Evolutionary conservation across 2,113 vertebrate species (phyloP).

Genomic region (Xenopus laevis): DNA sequence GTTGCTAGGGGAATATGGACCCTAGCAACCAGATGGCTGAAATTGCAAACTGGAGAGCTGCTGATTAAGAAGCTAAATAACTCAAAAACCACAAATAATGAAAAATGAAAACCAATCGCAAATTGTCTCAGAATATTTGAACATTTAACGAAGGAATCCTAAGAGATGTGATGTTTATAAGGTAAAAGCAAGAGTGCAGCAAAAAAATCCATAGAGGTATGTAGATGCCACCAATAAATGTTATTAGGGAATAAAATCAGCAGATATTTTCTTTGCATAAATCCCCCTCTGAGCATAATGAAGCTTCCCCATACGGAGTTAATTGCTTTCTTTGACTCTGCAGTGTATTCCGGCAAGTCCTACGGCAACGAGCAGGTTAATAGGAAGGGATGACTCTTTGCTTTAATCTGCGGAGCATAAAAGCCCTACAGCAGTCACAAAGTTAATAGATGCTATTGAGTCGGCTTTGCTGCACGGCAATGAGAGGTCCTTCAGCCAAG

Average conservation of each 20-base stretch:
- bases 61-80: too few species aligned
- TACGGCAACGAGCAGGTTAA: conserved; percentile 19
- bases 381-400: background rate
- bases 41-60: too few species aligned
- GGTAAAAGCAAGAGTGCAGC: too few species aligned
- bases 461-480: background rate
- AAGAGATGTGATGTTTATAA: too few species aligned
- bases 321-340: background rate
- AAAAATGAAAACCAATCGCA: too few species aligned
- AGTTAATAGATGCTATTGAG: conserved; percentile 28
- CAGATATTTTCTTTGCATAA: background rate
- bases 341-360: background rate
- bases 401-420: conserved; percentile 4
- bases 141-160: background rate
- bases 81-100: too few species aligned
- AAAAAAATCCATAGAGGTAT: too few species aligned
- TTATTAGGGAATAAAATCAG: background rate
- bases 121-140: too few species aligned
- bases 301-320: background rate
- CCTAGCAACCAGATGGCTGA: too few species aligned
- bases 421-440: background rate
- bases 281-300: background rate
- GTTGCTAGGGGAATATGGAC: too few species aligned
- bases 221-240: background rate
- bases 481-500: conserved; percentile 26